These are phyloP conservation scores for Cardiocondyla obscurior DNA, from an alignment of 1,140 invertebrate genomes.

Conservation along the genomic window DNA sequence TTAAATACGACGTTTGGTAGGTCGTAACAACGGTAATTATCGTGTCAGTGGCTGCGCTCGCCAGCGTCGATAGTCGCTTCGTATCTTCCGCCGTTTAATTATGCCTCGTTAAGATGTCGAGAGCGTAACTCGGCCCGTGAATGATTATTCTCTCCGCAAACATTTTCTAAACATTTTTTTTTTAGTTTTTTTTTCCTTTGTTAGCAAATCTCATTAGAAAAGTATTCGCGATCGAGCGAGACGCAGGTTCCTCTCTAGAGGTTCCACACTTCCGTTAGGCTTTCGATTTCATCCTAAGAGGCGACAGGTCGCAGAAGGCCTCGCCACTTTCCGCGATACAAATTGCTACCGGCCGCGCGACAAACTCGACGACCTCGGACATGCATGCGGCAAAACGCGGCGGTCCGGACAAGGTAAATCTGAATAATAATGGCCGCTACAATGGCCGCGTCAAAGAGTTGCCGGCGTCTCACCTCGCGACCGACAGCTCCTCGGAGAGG, in stretches of 20 bases:
- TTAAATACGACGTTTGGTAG: conserved; percentile 74
- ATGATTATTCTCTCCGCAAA: conserved; percentile 58
- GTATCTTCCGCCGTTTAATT: conserved; percentile 79
- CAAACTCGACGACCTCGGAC: background rate
- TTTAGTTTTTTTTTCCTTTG: too few species aligned
- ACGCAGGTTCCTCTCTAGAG: background rate
- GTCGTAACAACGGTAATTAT: conserved; percentile 78
- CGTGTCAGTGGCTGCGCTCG: conserved; percentile 78
- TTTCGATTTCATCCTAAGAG: background rate
- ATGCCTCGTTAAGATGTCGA: conserved; percentile 78
- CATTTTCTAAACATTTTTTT: background rate
- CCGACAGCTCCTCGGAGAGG: background rate
- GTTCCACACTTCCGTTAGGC: background rate
- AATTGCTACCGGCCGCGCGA: background rate
- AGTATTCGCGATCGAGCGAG: background rate
- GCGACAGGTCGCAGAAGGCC: background rate
- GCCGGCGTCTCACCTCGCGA: background rate
- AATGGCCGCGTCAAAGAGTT: conserved; percentile 25
- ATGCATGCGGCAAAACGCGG: conserved; percentile 51
- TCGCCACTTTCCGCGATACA: background rate
- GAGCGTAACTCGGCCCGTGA: conserved; percentile 70
- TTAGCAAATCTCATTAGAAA: too few species aligned
- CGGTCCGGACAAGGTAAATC: conserved; percentile 6
- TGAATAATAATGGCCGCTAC: conserved; percentile 16
- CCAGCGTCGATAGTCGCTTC: conserved; percentile 74